Conservation (phyloP, 1,140 invertebrate genomes). For the Phocides pigmalion region DNA sequence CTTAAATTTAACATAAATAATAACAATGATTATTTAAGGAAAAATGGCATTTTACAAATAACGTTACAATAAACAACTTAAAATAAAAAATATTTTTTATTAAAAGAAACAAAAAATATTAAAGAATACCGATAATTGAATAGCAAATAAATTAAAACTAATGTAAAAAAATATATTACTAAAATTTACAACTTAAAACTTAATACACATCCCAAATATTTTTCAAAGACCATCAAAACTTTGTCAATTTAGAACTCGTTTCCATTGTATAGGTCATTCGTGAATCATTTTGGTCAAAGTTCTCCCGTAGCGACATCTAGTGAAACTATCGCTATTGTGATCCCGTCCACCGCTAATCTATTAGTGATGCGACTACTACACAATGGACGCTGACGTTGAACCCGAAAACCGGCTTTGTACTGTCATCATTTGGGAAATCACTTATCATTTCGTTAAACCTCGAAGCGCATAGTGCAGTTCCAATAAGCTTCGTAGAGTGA, state of each 20-base stretch:
- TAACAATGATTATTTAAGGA: too few species aligned
- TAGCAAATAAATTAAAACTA: too few species aligned
- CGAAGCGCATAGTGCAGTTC: background rate
- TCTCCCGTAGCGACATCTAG: conserved; percentile 51
- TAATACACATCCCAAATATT: background rate
- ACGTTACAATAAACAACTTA: too few species aligned
- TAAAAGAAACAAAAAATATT: too few species aligned
- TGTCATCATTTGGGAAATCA: conserved; percentile 38
- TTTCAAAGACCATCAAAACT: background rate
- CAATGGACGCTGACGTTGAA: conserved; percentile 54
- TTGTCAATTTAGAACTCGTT: background rate
- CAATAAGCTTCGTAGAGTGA: conserved; percentile 11
- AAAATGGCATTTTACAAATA: too few species aligned
- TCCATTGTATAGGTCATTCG: background rate
- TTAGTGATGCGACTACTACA: conserved; percentile 69
- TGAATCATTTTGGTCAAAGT: conserved; percentile 59
- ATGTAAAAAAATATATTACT: too few species aligned
- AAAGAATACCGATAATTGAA: too few species aligned
- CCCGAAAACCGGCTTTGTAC: conserved; percentile 54
- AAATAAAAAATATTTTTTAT: too few species aligned
- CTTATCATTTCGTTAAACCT: conserved; percentile 27
- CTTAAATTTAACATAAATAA: too few species aligned
- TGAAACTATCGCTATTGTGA: conserved; percentile 44
- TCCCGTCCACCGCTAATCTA: conserved; percentile 67
- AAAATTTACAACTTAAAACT: too few species aligned